phyloP scores from a whole-genome alignment of 2,888 invertebrate genomes.

The Chalcosyrphus nemorum region DNA sequence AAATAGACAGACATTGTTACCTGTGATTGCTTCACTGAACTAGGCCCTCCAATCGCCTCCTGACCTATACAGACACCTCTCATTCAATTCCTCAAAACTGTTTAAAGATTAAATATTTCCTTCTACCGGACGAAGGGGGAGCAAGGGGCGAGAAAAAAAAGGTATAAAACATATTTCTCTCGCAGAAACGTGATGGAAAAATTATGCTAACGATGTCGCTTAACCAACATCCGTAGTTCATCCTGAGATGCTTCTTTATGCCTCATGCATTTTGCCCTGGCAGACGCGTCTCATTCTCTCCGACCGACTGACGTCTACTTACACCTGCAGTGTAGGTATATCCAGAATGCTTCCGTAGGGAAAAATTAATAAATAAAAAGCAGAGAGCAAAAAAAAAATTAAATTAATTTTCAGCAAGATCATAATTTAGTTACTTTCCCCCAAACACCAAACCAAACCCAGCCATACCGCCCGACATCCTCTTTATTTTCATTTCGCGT shows the following conservation, averaged over 20 bases:
- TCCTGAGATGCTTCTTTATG: slow-evolving; percentile 54
- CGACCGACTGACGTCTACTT: slow-evolving; percentile 3
- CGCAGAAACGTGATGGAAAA: slow-evolving; percentile 59
- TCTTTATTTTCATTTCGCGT: background rate
- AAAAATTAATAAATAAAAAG: slow-evolving; percentile 55
- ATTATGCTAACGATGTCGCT: slow-evolving; percentile 74
- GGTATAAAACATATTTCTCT: slow-evolving; percentile 32
- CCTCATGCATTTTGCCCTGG: slow-evolving; percentile 41
- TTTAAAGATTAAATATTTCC: background rate
- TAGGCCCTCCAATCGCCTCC: no score
- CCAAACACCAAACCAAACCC: background rate
- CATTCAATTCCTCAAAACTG: background rate
- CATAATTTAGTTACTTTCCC: slow-evolving; percentile 64
- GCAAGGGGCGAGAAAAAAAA: no score
- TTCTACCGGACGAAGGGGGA: background rate
- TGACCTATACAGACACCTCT: background rate
- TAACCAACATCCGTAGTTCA: slow-evolving; percentile 62
- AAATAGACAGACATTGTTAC: no score
- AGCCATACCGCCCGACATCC: background rate
- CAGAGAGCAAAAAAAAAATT: slow-evolving; percentile 34
- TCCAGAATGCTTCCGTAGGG: slow-evolving; percentile 28
- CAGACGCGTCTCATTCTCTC: background rate
- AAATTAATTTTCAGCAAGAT: slow-evolving; percentile 71
- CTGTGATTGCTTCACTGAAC: no score
- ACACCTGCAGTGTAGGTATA: slow-evolving; percentile 46